Evolutionary conservation across 1,140 invertebrate genomes (phyloP).

Genomic region (Neocloeon triangulifer): DNA sequence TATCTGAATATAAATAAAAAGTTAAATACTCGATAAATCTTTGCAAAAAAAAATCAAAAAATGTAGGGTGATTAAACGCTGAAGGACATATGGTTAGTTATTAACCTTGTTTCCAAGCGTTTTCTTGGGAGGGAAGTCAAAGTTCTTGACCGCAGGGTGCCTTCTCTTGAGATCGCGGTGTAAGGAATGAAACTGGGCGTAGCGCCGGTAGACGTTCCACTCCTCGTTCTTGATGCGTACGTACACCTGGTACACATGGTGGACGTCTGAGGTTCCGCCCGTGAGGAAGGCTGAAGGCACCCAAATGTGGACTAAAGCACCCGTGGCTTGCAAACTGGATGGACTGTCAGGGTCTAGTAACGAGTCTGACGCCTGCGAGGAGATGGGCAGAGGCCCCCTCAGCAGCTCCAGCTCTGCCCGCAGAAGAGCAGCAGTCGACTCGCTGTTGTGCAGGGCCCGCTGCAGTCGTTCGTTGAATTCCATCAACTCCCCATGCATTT

Average conservation of each 20-base stretch:
- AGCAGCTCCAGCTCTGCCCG: background rate
- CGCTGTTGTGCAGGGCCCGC: conserved; percentile 16
- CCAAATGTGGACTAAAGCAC: conserved; percentile 61
- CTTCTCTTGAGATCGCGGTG: conserved; percentile 62
- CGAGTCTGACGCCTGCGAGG: conserved; percentile 2
- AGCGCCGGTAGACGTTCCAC: conserved; percentile 83
- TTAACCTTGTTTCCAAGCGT: conserved; percentile 67
- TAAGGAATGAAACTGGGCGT: conserved; percentile 69
- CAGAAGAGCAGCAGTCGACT: background rate
- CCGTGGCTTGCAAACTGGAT: conserved; percentile 11
- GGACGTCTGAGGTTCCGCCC: conserved; percentile 44
- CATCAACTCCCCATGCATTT: conserved; percentile 91
- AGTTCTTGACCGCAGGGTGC: conserved; percentile 47
- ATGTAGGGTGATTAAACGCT: no score
- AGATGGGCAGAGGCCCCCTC: background rate
- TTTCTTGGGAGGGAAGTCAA: conserved; percentile 88
- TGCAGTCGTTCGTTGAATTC: conserved; percentile 65
- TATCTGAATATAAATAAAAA: conserved; percentile 3
- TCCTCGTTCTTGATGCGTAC: conserved; percentile 50
- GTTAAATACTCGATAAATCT: conserved; percentile 5
- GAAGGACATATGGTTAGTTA: no score
- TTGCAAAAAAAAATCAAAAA: no score
- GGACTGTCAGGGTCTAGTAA: background rate
- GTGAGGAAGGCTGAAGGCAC: conserved; percentile 77
- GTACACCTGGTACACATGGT: conserved; percentile 71